These are phyloP conservation scores for Drosophila hawaiiensis DNA, from an alignment of 2,888 invertebrate species.

Conservation along the genomic window DNA sequence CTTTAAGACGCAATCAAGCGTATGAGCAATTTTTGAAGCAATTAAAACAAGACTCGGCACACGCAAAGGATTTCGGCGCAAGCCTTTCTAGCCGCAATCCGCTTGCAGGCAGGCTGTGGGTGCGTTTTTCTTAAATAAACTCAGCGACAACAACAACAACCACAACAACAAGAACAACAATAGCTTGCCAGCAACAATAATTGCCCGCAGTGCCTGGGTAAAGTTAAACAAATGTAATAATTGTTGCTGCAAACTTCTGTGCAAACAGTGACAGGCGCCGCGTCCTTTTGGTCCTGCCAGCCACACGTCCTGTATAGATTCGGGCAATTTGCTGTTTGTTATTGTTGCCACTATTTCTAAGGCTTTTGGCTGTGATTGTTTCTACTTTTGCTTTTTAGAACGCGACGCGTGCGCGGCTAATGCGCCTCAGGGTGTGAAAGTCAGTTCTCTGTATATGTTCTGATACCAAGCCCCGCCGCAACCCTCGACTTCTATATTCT, in stretches of 20 bases:
- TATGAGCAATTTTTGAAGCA: constrained; percentile 80
- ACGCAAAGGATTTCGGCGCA: constrained; percentile 66
- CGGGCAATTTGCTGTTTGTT: constrained; percentile 79
- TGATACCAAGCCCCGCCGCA: background rate
- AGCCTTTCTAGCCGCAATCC: constrained; percentile 32
- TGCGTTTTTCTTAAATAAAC: constrained; percentile 80
- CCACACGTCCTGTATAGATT: constrained; percentile 54
- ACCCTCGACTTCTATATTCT: background rate
- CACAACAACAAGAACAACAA: constrained; percentile 29
- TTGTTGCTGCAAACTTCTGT: constrained; percentile 76
- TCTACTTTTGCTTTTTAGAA: constrained; percentile 57
- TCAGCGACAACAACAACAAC: constrained; percentile 38
- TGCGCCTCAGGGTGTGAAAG: constrained; percentile 84
- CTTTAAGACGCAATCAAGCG: constrained; percentile 78
- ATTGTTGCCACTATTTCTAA: constrained; percentile 71
- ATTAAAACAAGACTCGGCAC: constrained; percentile 77
- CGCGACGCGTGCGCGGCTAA: constrained; percentile 75
- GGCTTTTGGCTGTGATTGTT: constrained; percentile 65
- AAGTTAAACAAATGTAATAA: constrained; percentile 81
- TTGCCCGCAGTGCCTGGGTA: constrained; percentile 59
- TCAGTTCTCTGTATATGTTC: constrained; percentile 55
- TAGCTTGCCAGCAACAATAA: constrained; percentile 53
- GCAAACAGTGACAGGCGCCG: constrained; percentile 66
- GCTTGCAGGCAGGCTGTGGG: constrained; percentile 26
- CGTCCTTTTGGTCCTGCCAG: constrained; percentile 40